phyloP scores from a whole-genome alignment of 2,888 invertebrate genomes.

The Augiades crinisus region DNA sequence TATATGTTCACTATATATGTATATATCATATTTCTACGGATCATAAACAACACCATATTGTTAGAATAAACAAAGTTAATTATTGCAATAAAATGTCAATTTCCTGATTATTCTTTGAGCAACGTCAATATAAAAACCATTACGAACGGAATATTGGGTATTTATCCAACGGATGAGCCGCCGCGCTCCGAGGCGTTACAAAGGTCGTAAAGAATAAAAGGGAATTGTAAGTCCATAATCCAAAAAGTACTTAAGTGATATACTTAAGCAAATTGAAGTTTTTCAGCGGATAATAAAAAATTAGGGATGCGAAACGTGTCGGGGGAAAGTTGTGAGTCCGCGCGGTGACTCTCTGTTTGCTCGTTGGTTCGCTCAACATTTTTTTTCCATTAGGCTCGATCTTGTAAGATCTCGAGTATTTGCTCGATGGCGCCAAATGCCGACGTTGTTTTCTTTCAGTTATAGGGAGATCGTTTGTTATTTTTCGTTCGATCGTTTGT shows the following conservation, averaged over 20 bases:
- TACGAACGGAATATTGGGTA: conserved; percentile 34
- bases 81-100: conserved; percentile 6
- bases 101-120: conserved; percentile 4
- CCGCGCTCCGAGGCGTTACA: conserved; percentile 20
- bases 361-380: conserved; percentile 18
- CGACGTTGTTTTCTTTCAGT: conserved; percentile 17
- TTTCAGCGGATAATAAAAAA: conserved; percentile 38
- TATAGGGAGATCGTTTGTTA: conserved; percentile 16
- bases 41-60: too few relatives aligned
- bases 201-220: conserved; percentile 45
- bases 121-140: conserved; percentile 23
- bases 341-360: conserved; percentile 18
- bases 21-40: too few relatives aligned
- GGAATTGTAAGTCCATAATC: conserved; percentile 49
- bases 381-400: conserved; percentile 26
- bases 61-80: conserved; percentile 16
- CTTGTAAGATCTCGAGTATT: conserved; percentile 25
- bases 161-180: conserved; percentile 37
- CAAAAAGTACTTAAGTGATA: conserved; percentile 47
- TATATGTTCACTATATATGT: too few relatives aligned
- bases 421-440: conserved; percentile 1
- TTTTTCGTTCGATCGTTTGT: conserved; percentile 13
- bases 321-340: conserved; percentile 12
- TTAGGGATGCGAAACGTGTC: conserved; percentile 33
- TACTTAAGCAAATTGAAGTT: conserved; percentile 52